Conservation (phyloP, 2,113 vertebrate species). For the Mystacornis crossleyi region DNA sequence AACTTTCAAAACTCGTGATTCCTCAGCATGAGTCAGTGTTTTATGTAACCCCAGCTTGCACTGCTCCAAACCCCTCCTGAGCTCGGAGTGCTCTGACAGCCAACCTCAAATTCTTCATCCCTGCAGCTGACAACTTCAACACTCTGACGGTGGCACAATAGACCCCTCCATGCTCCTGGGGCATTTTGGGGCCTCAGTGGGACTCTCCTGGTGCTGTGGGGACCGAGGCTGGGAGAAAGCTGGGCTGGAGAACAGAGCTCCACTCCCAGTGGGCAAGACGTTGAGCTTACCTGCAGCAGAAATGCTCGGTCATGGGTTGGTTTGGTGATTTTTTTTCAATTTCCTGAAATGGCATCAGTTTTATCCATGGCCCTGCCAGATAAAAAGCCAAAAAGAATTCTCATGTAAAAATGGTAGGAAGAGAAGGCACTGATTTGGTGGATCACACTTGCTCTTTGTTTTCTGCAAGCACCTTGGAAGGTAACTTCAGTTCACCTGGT, state of each 20-base stretch:
- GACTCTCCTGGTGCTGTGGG: not conserved
- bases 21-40: slow-evolving; percentile 49
- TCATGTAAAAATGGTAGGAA: not conserved
- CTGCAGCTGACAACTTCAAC: not conserved
- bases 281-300: not conserved
- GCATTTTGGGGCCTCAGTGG: fast-evolving
- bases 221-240: not conserved
- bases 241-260: not conserved
- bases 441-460: not conserved
- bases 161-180: not conserved
- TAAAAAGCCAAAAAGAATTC: not conserved
- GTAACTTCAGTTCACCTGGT: not conserved
- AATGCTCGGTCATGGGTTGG: not conserved
- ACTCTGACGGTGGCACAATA: fast-evolving
- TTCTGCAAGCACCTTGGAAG: not conserved
- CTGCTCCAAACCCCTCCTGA: slow-evolving; percentile 41
- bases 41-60: slow-evolving; percentile 41
- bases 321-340: not conserved
- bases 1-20: slow-evolving; percentile 26
- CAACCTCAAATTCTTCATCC: not conserved
- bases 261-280: fast-evolving
- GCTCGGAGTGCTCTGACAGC: fast-evolving
- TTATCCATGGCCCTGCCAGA: not conserved
- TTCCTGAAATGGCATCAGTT: not conserved
- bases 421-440: not conserved